phyloP scores from a whole-genome alignment of 2,888 invertebrate genomes.

The Serrognathus titanus region DNA sequence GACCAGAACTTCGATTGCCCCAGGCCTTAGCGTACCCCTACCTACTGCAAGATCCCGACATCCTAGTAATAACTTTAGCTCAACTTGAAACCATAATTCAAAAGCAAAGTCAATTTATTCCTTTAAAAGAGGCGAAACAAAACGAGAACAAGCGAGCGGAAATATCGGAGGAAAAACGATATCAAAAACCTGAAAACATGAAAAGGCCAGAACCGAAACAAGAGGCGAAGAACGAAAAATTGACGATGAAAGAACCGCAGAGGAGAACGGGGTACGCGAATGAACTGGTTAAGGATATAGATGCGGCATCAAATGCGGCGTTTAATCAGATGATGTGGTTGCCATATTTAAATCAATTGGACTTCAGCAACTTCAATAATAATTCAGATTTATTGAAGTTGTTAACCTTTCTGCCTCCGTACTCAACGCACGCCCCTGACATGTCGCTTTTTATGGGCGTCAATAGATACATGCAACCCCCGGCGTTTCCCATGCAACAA shows the following conservation, averaged over 20 bases:
- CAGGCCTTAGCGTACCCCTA: slow-evolving; percentile 71
- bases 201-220: not conserved
- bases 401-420: slow-evolving; percentile 41
- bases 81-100: slow-evolving; percentile 66
- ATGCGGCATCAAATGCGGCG: slow-evolving; percentile 66
- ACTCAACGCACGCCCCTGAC: slow-evolving; percentile 44
- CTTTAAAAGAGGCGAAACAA: slow-evolving; percentile 36
- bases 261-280: slow-evolving; percentile 25
- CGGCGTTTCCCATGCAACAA: slow-evolving; percentile 23
- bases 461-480: slow-evolving; percentile 40
- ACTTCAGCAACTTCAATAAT: slow-evolving; percentile 53
- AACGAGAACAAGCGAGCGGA: slow-evolving; percentile 22
- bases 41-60: slow-evolving; percentile 72
- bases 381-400: slow-evolving; percentile 51
- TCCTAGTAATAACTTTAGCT: slow-evolving; percentile 71
- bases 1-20: slow-evolving; percentile 71
- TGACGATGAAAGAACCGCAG: slow-evolving; percentile 10
- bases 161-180: slow-evolving; percentile 22
- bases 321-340: slow-evolving; percentile 74
- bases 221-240: slow-evolving; percentile 6
- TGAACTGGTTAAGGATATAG: slow-evolving; percentile 61
- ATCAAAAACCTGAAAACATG: not conserved
- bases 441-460: slow-evolving; percentile 53
- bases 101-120: slow-evolving; percentile 49
- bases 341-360: slow-evolving; percentile 64